Conservation (phyloP, 2,797 vertebrate genomes). For the Microcaecilia unicolor region DNA sequence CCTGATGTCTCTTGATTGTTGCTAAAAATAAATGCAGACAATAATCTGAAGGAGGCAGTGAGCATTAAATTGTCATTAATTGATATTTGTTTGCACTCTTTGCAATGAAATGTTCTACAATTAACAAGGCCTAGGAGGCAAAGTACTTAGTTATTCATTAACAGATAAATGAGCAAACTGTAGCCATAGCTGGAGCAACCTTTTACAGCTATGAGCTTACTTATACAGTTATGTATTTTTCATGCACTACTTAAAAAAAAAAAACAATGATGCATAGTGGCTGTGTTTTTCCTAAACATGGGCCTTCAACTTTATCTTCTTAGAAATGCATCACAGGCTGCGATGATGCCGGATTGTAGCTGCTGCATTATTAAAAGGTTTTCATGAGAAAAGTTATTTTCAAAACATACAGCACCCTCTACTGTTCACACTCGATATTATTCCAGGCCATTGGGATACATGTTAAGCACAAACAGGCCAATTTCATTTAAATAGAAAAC, state of each 20-base stretch:
- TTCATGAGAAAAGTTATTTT: background rate
- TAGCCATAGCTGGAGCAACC: background rate
- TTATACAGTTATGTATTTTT: background rate
- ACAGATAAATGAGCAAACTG: background rate
- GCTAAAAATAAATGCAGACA: background rate
- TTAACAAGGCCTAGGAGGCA: background rate
- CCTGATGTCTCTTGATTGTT: background rate
- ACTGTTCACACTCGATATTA: slow-evolving; percentile 3
- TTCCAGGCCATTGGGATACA: accelerated
- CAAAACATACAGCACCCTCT: slow-evolving; percentile 28
- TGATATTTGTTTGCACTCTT: slow-evolving; percentile 7
- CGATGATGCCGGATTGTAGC: background rate
- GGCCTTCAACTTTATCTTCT: slow-evolving; percentile 2
- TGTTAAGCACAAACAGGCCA: no score
- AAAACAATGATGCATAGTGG: slow-evolving; percentile 4
- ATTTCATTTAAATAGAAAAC: no score
- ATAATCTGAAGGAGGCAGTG: background rate
- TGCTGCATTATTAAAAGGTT: background rate
- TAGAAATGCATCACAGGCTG: slow-evolving; percentile 1
- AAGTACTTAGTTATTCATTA: slow-evolving; percentile 3
- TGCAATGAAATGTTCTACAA: background rate
- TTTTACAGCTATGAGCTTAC: background rate
- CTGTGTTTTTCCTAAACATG: slow-evolving; percentile 1
- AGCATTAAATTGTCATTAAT: slow-evolving; percentile 9
- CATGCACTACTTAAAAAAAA: slow-evolving; percentile 13